Base-by-base conservation (phyloP, 2,888 invertebrate species). In the Blomia tropicalis region DNA sequence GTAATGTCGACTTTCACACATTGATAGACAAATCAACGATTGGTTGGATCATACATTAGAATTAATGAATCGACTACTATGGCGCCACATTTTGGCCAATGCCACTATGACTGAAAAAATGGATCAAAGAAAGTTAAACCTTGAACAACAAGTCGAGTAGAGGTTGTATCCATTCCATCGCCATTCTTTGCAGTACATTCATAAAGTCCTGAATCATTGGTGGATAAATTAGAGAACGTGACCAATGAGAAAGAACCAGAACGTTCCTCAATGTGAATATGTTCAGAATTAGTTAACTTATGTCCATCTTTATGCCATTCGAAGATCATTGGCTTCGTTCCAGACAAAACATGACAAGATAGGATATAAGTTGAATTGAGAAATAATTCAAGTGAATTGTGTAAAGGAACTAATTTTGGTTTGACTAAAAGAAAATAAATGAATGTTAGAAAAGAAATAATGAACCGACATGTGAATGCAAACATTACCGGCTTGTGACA, bases 151-250 rank as follows among this genome's bases (percentile, higher is more conserved):
- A 36, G 36, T 11, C 17, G 36, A 7, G 36, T 36, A 7, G 36
- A 36, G 36, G 36, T 36, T 7, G 36, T 32, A 17, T 62, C 62
- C 14, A n/a, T n/a, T 19, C 56, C 56, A 11, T 25, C 27, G 4
- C 3, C n/a, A 60, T 63, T 58, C 11, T 36, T 64, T 1, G 65
- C 67, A 31, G 65, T 53, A 25, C 68, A 68, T 17, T 66, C 61
- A 41, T 68, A 68, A 59, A 66, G 66, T 43, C 66, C 64, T 1
- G 66, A 61, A 53, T 64, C 17, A 17, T 11, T 36, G 36, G 36
- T 17, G 7, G 7, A 17, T 36, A 36, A 17, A 17, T 36, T 17
- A 17, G 36, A 36, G 36, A 36, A 36, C 7, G 36, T 36, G 17
- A 36, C 7, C 36, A 36, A 36, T 17, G 36, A 36, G 17, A 36